phyloP scores from a whole-genome alignment of 2,113 vertebrate genomes.

The Centrocercus urophasianus region DNA sequence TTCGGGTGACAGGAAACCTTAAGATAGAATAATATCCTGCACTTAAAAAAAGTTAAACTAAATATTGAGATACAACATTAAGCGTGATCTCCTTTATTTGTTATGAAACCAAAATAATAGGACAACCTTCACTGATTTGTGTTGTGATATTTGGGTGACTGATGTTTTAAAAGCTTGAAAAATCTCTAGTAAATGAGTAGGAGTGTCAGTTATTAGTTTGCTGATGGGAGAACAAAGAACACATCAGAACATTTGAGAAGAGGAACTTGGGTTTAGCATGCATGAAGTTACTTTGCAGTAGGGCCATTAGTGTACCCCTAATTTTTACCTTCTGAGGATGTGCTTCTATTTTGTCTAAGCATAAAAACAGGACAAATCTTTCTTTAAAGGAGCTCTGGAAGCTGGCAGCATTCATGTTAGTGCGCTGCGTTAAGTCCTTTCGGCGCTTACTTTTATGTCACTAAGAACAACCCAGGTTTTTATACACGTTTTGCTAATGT shows the following conservation, averaged over 20 bases:
- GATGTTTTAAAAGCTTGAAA: neutral
- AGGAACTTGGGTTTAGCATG: neutral
- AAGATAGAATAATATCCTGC: neutral
- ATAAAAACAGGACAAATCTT: neutral
- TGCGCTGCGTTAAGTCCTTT: neutral
- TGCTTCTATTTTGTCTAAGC: neutral
- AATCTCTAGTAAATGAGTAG: neutral
- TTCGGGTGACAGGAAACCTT: neutral
- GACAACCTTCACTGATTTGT: neutral
- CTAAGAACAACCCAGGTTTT: neutral
- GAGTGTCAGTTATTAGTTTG: neutral
- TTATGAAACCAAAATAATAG: neutral
- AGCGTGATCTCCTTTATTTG: neutral
- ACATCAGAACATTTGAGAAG: neutral
- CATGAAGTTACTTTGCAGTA: accelerated
- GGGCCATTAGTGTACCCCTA: neutral
- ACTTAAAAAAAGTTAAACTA: neutral
- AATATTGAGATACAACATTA: neutral
- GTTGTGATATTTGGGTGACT: neutral
- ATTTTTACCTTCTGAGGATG: neutral
- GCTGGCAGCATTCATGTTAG: accelerated
- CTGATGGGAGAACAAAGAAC: neutral
- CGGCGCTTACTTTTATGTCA: neutral
- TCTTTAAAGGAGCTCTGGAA: neutral
- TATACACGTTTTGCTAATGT: neutral